Evolutionary conservation across 1,140 invertebrate genomes (phyloP).

Genomic region (Lysiphlebus fabarum): DNA sequence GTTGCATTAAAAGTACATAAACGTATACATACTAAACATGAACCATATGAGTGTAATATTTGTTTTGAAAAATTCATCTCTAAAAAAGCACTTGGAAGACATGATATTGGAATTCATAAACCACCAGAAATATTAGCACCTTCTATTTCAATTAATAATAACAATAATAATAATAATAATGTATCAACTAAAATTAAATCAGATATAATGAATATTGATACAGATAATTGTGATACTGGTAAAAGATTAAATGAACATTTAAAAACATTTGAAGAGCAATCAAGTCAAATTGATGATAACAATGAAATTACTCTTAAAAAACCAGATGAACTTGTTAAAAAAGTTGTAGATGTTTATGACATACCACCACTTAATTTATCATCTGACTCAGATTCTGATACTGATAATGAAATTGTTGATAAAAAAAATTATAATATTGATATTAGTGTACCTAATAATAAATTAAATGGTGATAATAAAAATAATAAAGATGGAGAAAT

Average conservation of each 20-base stretch:
- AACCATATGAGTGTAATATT: constrained; percentile 67
- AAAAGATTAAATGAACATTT: background rate
- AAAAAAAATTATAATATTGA: background rate
- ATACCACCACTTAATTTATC: constrained; percentile 76
- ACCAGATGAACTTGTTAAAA: constrained; percentile 35
- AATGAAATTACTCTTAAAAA: constrained; percentile 32
- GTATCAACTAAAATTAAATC: background rate
- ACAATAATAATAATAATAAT: constrained; percentile 8
- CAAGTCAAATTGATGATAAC: constrained; percentile 27
- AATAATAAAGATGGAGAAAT: constrained; percentile 4
- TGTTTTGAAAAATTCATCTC: constrained; percentile 79
- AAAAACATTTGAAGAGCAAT: background rate
- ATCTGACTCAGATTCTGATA: constrained; percentile 73
- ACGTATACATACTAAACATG: constrained; percentile 69
- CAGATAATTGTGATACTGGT: background rate
- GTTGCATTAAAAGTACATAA: constrained; percentile 81
- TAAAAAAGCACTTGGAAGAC: constrained; percentile 71
- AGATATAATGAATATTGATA: background rate
- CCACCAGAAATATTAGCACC: constrained; percentile 30
- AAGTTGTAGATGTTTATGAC: constrained; percentile 64
- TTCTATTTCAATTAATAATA: background rate
- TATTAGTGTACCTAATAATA: constrained; percentile 2
- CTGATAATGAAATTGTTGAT: constrained; percentile 29
- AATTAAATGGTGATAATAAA: constrained; percentile 1
- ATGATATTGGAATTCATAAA: constrained; percentile 60